Base-by-base conservation (phyloP, 2,113 vertebrate species). In the Ceuthmochares aereus region DNA sequence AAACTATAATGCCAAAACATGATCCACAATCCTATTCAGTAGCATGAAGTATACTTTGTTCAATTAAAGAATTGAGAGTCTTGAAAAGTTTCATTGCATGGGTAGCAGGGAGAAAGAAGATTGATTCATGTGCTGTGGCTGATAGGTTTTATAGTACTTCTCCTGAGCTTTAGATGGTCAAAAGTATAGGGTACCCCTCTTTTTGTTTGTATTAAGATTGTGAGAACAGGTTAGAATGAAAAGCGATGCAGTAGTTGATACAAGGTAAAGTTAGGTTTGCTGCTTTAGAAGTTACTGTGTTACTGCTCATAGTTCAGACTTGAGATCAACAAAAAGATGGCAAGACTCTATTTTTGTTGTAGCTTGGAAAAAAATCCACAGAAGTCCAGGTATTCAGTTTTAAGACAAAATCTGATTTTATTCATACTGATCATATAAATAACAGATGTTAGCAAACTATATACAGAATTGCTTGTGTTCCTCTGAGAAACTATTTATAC, bases 381-480 rank as follows among this genome's bases (percentile, higher is more conserved):
- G 6, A 60, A 67, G 40, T 40, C 72, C 0, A 2, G 2, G 14
- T 29, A 60, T 72, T 23, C 27, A 75, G 8, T n/a, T 84, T 59
- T 52, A 92, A 81, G 69, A 49, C 54, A 87, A 92, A 79, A 64
- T 60, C 40, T 58, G 45, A 1, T 72, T 96, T 97, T 96, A 95
- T 96, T 96, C 34, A 45, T 89, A 49, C 12, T 67, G 26, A 17
- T 87, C n/a, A 59, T 68, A 88, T 89, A 95, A 95, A 73, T 92
- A 95, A 96, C 69, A 96, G 88, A 30, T 63, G 56, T 81, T 64
- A 37, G 23, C 22, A 69, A 19, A 69, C 30, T 92, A 92, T 89
- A 54, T 90, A 95, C 87, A 94, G 7, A 83, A 12, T 17, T 59
- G 26, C 40, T 85, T 4, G 29, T 34, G 7, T 52, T 63, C 4